phyloP scores from a whole-genome alignment of 1,140 invertebrate species.

The Neodiprion virginianus region DNA sequence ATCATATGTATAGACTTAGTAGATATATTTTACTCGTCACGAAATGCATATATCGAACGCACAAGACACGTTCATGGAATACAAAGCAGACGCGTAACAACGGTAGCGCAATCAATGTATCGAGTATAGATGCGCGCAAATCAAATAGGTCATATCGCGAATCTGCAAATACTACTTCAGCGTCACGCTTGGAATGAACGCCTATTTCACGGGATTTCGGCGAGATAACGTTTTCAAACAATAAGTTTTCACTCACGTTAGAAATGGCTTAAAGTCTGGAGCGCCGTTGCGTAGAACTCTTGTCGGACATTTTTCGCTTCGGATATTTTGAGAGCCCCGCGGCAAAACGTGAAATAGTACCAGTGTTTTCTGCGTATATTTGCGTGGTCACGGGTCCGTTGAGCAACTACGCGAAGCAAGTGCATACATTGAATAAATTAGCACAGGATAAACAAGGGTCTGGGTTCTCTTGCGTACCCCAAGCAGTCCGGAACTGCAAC shows the following conservation, averaged over 20 bases:
- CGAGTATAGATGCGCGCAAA: not conserved
- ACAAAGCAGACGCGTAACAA: conserved; percentile 24
- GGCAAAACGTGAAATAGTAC: not conserved
- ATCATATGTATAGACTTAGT: not conserved
- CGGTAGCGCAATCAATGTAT: conserved; percentile 10
- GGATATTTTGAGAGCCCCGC: not conserved
- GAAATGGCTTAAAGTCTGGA: no score
- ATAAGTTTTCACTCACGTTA: no score
- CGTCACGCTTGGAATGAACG: no score
- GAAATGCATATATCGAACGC: conserved; percentile 3
- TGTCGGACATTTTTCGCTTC: not conserved
- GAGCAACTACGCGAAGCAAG: conserved; percentile 42
- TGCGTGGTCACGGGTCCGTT: conserved; percentile 29
- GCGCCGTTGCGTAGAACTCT: no score
- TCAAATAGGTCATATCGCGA: not conserved
- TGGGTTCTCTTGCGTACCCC: not conserved
- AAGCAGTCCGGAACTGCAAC: not conserved
- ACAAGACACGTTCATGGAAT: conserved; percentile 26
- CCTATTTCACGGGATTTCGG: no score
- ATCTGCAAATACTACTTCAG: not conserved
- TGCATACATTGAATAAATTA: conserved; percentile 53
- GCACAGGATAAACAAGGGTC: conserved; percentile 45
- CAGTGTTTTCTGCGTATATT: conserved; percentile 21
- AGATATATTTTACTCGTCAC: not conserved
- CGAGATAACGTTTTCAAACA: no score